Conservation (phyloP, 2,888 invertebrate species). For the Vandiemenella viatica region DNA sequence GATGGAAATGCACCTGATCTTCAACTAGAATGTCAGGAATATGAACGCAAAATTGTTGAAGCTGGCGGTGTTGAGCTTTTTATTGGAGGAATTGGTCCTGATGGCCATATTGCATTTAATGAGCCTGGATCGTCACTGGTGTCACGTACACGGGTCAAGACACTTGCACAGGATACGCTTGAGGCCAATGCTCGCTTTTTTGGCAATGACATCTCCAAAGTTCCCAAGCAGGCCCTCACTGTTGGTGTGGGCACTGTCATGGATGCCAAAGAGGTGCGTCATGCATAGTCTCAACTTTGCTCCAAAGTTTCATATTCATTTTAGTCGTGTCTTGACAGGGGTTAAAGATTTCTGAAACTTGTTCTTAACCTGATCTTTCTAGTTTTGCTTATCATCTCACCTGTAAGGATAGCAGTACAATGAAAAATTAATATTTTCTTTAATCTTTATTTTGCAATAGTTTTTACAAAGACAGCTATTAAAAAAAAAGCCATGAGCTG, state of each 20-base stretch:
- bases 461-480: too few relatives aligned
- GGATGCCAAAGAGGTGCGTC: conserved; percentile 82
- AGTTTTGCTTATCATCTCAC: too few relatives aligned
- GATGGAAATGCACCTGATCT: conserved; percentile 86
- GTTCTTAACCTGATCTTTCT: neutral
- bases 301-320: neutral
- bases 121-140: conserved; percentile 95
- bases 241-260: conserved; percentile 98
- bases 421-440: too few relatives aligned
- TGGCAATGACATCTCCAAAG: conserved; percentile 81
- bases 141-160: conserved; percentile 91
- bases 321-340: neutral
- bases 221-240: conserved; percentile 89
- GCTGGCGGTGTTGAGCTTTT: conserved; percentile 93
- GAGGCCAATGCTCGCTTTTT: conserved; percentile 97
- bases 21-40: conserved; percentile 68
- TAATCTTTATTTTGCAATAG: too few relatives aligned
- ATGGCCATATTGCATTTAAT: conserved; percentile 98
- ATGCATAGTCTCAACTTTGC: neutral
- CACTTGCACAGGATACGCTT: conserved; percentile 89
- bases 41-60: conserved; percentile 66
- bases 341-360: neutral
- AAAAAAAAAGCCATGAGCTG: too few relatives aligned
- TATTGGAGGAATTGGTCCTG: conserved; percentile 96
- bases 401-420: too few relatives aligned